Percentiles rank a stretch among this genome's conserved stretches.
Conservation (phyloP, 1,140 invertebrate species). For the Calliopsis andreniformis region DNA sequence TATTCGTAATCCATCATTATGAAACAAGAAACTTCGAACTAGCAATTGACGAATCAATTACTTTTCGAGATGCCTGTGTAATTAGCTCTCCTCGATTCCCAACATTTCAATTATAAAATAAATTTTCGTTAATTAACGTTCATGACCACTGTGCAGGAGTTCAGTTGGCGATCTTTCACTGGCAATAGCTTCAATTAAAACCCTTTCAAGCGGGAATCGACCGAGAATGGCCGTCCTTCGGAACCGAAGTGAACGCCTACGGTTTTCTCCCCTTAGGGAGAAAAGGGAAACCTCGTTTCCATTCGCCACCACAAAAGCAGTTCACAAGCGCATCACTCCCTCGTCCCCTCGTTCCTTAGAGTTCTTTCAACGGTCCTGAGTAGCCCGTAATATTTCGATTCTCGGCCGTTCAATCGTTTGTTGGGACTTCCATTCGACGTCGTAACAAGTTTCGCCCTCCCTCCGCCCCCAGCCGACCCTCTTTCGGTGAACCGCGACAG, state of each 20-base stretch:
- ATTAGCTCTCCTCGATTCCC: too few species aligned
- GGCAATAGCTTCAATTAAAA: background rate
- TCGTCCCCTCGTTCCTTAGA: background rate
- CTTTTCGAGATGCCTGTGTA: too few species aligned
- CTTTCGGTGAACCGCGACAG: background rate
- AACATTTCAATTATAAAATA: background rate
- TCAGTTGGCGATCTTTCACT: background rate
- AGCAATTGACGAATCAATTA: too few species aligned
- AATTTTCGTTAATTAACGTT: background rate
- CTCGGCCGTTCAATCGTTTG: background rate
- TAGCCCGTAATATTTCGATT: background rate
- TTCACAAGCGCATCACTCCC: background rate
- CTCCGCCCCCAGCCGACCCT: background rate
- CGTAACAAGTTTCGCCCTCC: slow-evolving; percentile 17
- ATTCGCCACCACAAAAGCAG: background rate
- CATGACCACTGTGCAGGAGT: background rate
- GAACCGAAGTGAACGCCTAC: background rate
- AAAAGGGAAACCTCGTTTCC: slow-evolving; percentile 1
- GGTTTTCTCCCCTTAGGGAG: background rate
- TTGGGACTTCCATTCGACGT: background rate
- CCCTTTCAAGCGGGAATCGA: background rate
- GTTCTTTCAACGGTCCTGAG: background rate
- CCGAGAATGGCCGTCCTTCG: background rate
- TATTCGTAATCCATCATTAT: background rate
- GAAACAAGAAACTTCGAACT: background rate